Percentiles rank a stretch among this genome's conserved stretches.
These are phyloP conservation scores for Chiloscyllium plagiosum DNA, from an alignment of 2,113 vertebrate species.

Conservation along the genomic window DNA sequence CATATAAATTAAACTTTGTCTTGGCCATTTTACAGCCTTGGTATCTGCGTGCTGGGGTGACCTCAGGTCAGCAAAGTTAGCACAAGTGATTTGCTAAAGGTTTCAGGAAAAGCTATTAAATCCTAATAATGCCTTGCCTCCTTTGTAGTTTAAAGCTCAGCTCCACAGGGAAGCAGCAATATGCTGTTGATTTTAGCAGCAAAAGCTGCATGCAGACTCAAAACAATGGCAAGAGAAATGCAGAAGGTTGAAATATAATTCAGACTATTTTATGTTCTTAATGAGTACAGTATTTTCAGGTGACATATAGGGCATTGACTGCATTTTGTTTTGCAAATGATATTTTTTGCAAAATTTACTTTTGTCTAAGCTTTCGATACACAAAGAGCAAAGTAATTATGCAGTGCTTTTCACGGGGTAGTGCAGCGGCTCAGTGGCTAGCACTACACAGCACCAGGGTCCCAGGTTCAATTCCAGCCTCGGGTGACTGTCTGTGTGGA, in stretches of 20 bases:
- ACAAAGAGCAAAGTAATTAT: not conserved
- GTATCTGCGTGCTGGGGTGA: slow-evolving; percentile 17
- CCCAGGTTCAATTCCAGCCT: too few species aligned
- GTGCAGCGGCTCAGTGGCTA: too few species aligned
- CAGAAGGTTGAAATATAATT: not conserved
- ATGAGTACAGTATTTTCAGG: not conserved
- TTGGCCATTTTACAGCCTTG: not conserved
- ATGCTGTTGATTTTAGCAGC: not conserved
- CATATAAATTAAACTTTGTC: not conserved
- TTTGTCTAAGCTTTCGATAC: not conserved
- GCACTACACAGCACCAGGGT: too few species aligned
- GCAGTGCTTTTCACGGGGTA: not conserved
- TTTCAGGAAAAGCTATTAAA: slow-evolving; percentile 28
- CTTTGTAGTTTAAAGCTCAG: slow-evolving; percentile 18
- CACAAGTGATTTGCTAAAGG: slow-evolving; percentile 15
- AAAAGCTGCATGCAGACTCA: not conserved
- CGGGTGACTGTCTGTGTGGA: too few species aligned
- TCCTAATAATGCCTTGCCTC: slow-evolving; percentile 20
- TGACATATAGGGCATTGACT: not conserved
- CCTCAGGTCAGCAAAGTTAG: slow-evolving; percentile 32
- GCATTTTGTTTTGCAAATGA: not conserved
- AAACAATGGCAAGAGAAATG: not conserved
- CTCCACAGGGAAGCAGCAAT: not conserved
- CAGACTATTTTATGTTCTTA: not conserved
- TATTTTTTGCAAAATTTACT: not conserved